Conservation (phyloP, 2,888 invertebrate species). For the Polietes domitor region DNA sequence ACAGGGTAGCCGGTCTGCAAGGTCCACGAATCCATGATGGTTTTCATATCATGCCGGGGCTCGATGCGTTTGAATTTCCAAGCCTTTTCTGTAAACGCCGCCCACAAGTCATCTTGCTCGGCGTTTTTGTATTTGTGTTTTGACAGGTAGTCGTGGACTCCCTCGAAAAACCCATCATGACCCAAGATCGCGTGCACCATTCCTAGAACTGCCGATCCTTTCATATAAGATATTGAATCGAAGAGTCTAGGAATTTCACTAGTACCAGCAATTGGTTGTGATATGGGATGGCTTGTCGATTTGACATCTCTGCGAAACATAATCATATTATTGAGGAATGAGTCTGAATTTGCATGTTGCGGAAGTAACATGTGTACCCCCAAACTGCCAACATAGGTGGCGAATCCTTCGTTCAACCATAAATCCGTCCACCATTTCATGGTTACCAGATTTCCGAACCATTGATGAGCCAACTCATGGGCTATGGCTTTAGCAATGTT, state of each 20-base stretch:
- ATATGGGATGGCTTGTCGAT: conserved; percentile 90
- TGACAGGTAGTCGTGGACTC: conserved; percentile 85
- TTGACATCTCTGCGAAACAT: conserved; percentile 86
- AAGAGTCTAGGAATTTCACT: conserved; percentile 91
- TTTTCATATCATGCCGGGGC: conserved; percentile 84
- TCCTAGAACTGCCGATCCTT: conserved; percentile 91
- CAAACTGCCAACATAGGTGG: conserved; percentile 85
- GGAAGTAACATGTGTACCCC: conserved; percentile 85
- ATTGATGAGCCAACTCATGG: conserved; percentile 88
- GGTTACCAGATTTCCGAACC: conserved; percentile 84
- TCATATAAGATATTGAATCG: conserved; percentile 92
- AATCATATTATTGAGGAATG: conserved; percentile 79
- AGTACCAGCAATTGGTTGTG: conserved; percentile 88
- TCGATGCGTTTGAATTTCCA: conserved; percentile 82
- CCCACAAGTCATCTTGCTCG: conserved; percentile 92
- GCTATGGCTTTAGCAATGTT: conserved; percentile 83
- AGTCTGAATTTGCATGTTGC: conserved; percentile 83
- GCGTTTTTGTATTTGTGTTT: conserved; percentile 87
- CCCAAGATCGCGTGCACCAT: conserved; percentile 96
- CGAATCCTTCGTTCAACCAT: conserved; percentile 84
- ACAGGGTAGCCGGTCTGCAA: conserved; percentile 92
- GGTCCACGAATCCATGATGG: conserved; percentile 94
- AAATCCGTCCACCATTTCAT: conserved; percentile 25
- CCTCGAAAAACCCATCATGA: conserved; percentile 85
- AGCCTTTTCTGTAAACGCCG: conserved; percentile 84